A percentile compares a stretch with the other conserved stretches of the same genome.
phyloP scores from a whole-genome alignment of 2,888 invertebrate species.

The Zeuzera pyrina region DNA sequence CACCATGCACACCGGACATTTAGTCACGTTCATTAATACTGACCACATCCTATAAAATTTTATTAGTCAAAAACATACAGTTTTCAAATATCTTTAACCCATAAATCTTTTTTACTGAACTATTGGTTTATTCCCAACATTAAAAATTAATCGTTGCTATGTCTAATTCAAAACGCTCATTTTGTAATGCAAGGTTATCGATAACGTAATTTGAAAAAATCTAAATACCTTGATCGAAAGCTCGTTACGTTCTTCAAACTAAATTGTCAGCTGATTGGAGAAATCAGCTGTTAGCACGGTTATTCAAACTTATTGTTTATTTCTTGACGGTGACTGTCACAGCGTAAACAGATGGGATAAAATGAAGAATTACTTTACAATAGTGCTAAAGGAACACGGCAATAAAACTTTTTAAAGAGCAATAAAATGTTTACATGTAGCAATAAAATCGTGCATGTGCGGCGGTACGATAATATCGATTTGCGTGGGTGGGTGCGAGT shows the following conservation, averaged over 20 bases:
- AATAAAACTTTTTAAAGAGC: constrained; percentile 33
- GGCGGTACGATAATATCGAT: constrained; percentile 42
- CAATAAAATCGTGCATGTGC: constrained; percentile 32
- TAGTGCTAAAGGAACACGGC: constrained; percentile 17
- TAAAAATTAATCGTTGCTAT: too few species aligned
- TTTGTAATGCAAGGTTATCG: too few species aligned
- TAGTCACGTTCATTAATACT: constrained; percentile 18
- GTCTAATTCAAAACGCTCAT: too few species aligned
- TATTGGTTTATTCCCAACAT: too few species aligned
- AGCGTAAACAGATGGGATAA: too few species aligned
- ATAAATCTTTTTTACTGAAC: too few species aligned
- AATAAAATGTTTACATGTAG: constrained; percentile 31
- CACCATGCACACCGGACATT: constrained; percentile 28
- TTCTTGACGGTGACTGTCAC: too few species aligned
- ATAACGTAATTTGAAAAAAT: too few species aligned
- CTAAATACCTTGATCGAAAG: constrained; percentile 3
- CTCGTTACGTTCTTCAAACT: constrained; percentile 4
- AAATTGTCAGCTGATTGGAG: constrained; percentile 22
- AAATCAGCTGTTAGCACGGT: constrained; percentile 32
- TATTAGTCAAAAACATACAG: too few species aligned
- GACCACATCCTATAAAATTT: too few species aligned
- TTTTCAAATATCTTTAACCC: too few species aligned
- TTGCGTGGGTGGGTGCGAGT: constrained; percentile 28
- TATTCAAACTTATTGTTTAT: constrained; percentile 35
- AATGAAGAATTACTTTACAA: constrained; percentile 17